A percentile compares a stretch with the other conserved stretches of the same genome.
phyloP scores from a whole-genome alignment of 2,888 invertebrate species.

The Xiphydria camelus region DNA sequence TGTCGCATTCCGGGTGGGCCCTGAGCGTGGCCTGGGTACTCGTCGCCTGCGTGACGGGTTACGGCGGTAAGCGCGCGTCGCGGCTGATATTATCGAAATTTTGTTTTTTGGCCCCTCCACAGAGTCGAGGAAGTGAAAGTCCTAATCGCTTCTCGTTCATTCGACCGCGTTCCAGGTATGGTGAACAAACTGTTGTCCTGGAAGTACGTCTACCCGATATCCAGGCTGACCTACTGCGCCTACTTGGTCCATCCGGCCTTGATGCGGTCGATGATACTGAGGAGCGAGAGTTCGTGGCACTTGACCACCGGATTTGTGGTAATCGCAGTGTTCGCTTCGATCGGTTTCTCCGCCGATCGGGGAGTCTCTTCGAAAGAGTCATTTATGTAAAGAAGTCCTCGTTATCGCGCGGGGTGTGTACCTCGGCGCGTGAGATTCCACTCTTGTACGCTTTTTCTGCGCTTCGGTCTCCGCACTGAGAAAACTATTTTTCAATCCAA shows the following conservation, averaged over 20 bases:
- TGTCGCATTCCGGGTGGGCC: constrained; percentile 59
- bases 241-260: constrained; percentile 62
- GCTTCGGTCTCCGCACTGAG: no score
- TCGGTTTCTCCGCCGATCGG: neutral
- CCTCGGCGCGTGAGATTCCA: no score
- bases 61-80: constrained; percentile 53
- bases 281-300: constrained; percentile 59
- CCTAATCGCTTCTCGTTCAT: constrained; percentile 12
- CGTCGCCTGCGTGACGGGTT: constrained; percentile 56
- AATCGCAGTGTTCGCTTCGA: constrained; percentile 44
- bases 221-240: constrained; percentile 62
- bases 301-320: constrained; percentile 60
- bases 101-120: neutral
- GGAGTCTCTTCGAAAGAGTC: no score
- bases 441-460: no score
- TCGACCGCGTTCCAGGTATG: constrained; percentile 46
- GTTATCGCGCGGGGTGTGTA: no score
- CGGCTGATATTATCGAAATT: neutral
- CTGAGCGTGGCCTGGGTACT: constrained; percentile 57
- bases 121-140: constrained; percentile 9
- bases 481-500: no score
- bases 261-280: constrained; percentile 58
- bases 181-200: constrained; percentile 58
- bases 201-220: constrained; percentile 60
- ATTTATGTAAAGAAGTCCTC: no score